A percentile compares a stretch with the other conserved stretches of the same genome.
Conservation (phyloP, 2,888 invertebrate species). For the Nymphalis polychloros region DNA sequence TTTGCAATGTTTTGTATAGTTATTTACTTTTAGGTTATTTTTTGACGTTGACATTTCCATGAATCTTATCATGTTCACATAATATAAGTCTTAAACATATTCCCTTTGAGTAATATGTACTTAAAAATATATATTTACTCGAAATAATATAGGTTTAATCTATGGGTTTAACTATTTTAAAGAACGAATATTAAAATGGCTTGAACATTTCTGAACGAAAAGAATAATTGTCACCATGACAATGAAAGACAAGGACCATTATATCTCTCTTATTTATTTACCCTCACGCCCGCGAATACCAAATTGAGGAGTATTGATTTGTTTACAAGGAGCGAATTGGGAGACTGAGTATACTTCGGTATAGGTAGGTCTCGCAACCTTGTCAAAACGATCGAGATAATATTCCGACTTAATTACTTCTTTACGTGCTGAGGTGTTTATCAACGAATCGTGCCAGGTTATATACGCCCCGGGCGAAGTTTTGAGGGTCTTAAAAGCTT, state of each 20-base stretch:
- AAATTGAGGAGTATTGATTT: constrained; percentile 73
- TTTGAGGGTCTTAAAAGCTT: constrained; percentile 64
- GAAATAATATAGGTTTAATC: too few relatives aligned
- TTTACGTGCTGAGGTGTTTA: constrained; percentile 72
- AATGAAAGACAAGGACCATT: constrained; percentile 35
- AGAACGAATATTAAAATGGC: not conserved
- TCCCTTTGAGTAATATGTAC: too few relatives aligned
- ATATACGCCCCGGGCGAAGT: constrained; percentile 57
- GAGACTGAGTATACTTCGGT: constrained; percentile 52
- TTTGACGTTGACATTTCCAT: constrained; percentile 7
- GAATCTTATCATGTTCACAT: too few relatives aligned
- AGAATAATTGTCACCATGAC: constrained; percentile 41
- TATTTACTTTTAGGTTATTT: constrained; percentile 14
- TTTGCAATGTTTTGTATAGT: not conserved
- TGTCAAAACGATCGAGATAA: constrained; percentile 76
- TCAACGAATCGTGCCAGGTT: constrained; percentile 69
- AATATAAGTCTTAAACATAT: too few relatives aligned
- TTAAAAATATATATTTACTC: too few relatives aligned
- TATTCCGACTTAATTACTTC: constrained; percentile 70
- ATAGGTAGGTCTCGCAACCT: constrained; percentile 66
- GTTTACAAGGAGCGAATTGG: constrained; percentile 68
- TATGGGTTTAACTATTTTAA: too few relatives aligned
- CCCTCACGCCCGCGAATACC: constrained; percentile 61
- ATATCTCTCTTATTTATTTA: constrained; percentile 43
- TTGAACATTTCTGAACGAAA: constrained; percentile 7